Evolutionary conservation across 1,140 invertebrate genomes (phyloP).

Genomic region (Caligus rogercresseyi): DNA sequence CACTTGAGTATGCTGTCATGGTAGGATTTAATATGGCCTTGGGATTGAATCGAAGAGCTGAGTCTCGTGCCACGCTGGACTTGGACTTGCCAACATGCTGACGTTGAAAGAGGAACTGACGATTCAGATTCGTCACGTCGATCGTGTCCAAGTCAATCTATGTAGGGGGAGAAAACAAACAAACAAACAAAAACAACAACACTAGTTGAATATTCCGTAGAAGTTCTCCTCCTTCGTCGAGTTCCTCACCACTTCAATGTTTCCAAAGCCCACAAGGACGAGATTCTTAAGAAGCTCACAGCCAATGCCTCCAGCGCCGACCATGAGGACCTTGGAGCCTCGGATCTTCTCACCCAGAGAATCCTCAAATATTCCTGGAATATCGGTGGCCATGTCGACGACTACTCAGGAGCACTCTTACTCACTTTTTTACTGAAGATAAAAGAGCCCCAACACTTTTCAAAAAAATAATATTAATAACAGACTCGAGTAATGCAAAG

Average conservation of each 20-base stretch:
- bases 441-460: too few relatives aligned
- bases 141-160: constrained; percentile 99
- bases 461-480: too few relatives aligned
- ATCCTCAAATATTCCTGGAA: background rate
- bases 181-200: constrained; percentile 22
- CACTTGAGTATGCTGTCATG: constrained; percentile 87
- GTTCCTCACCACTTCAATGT: constrained; percentile 78
- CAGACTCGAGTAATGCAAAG: too few relatives aligned
- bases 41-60: constrained; percentile 70
- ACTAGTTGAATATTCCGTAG: too few relatives aligned
- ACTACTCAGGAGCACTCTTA: background rate
- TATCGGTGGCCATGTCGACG: background rate
- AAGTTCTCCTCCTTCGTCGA: too few relatives aligned
- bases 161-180: constrained; percentile 28
- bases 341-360: background rate
- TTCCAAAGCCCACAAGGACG: constrained; percentile 73
- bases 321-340: constrained; percentile 53
- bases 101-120: constrained; percentile 93
- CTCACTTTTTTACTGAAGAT: too few relatives aligned
- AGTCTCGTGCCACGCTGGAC: constrained; percentile 65
- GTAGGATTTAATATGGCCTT: constrained; percentile 65
- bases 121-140: constrained; percentile 96
- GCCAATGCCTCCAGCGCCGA: constrained; percentile 96
- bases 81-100: constrained; percentile 96
- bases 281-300: constrained; percentile 97